A percentile compares a stretch with the other conserved stretches of the same genome.
phyloP scores from a whole-genome alignment of 2,113 vertebrate species.

The Laterallus jamaicensis region DNA sequence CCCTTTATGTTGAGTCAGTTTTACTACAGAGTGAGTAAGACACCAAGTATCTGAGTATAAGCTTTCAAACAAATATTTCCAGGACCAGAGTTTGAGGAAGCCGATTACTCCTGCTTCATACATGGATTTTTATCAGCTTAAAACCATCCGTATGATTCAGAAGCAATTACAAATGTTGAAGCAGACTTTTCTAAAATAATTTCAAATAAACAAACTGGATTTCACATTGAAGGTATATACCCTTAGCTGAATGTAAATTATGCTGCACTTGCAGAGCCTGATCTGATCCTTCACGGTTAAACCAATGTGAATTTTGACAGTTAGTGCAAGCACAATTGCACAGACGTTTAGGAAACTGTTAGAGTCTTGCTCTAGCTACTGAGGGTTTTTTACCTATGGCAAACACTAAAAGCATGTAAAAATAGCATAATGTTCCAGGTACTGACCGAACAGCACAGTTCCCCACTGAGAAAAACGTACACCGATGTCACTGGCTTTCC shows the following conservation, averaged over 20 bases:
- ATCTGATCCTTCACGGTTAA: neutral
- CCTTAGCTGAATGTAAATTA: neutral
- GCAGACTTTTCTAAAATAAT: neutral
- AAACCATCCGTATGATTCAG: neutral
- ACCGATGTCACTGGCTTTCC: neutral
- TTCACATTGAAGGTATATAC: neutral
- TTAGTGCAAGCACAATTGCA: neutral
- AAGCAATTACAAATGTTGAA: neutral
- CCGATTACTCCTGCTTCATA: neutral
- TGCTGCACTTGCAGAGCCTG: neutral
- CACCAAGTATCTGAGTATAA: neutral
- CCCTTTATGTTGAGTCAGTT: neutral
- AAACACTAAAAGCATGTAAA: conserved; percentile 18
- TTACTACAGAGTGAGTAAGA: neutral
- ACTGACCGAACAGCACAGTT: neutral
- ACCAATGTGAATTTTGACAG: neutral
- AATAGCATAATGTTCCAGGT: neutral
- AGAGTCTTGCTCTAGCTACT: neutral
- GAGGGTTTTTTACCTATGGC: neutral
- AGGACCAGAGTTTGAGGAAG: neutral
- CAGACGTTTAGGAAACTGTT: neutral
- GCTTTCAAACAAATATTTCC: neutral
- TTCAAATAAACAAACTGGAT: neutral
- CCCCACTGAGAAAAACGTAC: neutral
- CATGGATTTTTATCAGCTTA: neutral